Conservation (phyloP, 2,797 vertebrate genomes). For the Agapornis canus region DNA sequence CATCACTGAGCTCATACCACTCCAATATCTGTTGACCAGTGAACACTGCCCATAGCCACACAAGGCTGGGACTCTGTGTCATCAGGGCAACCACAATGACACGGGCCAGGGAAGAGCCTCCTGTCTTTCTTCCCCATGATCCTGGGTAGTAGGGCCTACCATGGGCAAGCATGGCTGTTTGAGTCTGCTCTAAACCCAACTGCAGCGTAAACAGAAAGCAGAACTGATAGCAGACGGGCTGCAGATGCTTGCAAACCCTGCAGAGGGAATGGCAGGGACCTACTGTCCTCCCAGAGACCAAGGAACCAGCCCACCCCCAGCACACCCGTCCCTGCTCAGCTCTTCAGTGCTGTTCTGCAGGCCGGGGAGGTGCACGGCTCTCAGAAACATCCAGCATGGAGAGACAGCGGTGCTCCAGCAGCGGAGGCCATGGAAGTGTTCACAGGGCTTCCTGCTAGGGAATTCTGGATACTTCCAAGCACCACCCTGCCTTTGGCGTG, state of each 20-base stretch:
- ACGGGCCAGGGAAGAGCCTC: background rate
- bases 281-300: background rate
- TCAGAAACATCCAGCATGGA: background rate
- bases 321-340: accelerated
- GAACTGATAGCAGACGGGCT: background rate
- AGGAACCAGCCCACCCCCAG: background rate
- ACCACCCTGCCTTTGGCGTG: background rate
- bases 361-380: background rate
- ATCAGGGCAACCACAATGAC: background rate
- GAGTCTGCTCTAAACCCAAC: background rate
- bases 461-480: background rate
- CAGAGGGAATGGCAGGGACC: background rate
- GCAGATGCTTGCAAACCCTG: background rate
- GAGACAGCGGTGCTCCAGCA: background rate
- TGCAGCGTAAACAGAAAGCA: background rate
- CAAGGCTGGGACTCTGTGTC: no score
- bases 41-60: background rate
- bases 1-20: background rate
- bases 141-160: background rate
- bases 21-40: background rate
- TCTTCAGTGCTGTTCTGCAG: background rate
- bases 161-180: background rate
- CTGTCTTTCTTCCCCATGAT: background rate
- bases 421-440: background rate
- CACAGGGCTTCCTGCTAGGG: background rate